Conservation (phyloP, 2,888 invertebrate genomes). For the Neria commutata region DNA sequence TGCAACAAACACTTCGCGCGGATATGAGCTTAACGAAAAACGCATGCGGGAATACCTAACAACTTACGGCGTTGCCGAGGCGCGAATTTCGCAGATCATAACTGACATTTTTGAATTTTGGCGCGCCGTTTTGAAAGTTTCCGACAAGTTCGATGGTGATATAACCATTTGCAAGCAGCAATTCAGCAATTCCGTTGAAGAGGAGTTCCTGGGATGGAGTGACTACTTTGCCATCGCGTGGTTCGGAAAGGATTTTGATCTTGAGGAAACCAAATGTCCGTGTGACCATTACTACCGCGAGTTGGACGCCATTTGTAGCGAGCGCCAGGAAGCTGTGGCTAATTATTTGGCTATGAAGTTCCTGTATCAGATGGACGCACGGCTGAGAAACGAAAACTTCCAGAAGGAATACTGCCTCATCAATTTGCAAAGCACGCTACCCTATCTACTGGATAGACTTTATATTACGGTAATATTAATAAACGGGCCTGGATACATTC, state of each 20-base stretch:
- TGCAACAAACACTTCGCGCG: slow-evolving; percentile 43
- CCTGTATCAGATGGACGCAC: slow-evolving; percentile 47
- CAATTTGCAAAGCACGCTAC: slow-evolving; percentile 32
- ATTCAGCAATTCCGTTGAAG: rapidly evolving
- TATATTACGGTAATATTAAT: slow-evolving; percentile 43
- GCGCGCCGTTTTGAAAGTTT: slow-evolving; percentile 36
- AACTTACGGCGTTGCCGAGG: slow-evolving; percentile 40
- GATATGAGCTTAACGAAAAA: slow-evolving; percentile 45
- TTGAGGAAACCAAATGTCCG: slow-evolving; percentile 18
- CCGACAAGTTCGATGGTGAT: slow-evolving; percentile 38
- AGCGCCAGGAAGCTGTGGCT: slow-evolving; percentile 46
- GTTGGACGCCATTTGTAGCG: slow-evolving; percentile 41
- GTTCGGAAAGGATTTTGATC: slow-evolving; percentile 33
- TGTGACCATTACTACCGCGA: slow-evolving; percentile 46
- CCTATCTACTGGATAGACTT: slow-evolving; percentile 42
- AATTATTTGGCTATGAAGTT: slow-evolving; percentile 56
- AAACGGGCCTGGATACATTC: neutral
- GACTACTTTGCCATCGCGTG: slow-evolving; percentile 50
- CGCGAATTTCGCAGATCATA: slow-evolving; percentile 36
- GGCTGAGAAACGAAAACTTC: slow-evolving; percentile 37
- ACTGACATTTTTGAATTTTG: slow-evolving; percentile 47
- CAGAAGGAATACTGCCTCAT: slow-evolving; percentile 45
- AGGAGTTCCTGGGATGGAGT: slow-evolving; percentile 37
- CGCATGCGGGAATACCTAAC: slow-evolving; percentile 48
- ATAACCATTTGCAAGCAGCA: slow-evolving; percentile 27